These are phyloP conservation scores for Julus scanicus DNA, from an alignment of 2,888 invertebrate species.

Conservation along the genomic window DNA sequence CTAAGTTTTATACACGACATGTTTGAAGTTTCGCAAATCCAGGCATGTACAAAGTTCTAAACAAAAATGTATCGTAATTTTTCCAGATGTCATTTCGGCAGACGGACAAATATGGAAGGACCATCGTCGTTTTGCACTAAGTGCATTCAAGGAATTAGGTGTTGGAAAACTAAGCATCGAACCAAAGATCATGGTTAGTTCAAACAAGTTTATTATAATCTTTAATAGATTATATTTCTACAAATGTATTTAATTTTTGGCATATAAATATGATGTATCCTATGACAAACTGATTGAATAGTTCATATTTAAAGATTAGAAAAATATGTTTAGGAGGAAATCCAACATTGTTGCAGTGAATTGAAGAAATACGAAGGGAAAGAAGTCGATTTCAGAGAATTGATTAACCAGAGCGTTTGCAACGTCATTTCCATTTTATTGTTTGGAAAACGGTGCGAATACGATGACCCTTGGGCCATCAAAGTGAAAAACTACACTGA, in stretches of 20 bases:
- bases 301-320: too few species aligned
- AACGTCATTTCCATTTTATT: conserved; percentile 44
- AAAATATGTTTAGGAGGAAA: conserved; percentile 54
- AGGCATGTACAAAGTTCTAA: too few species aligned
- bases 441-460: conserved; percentile 49
- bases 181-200: conserved; percentile 46
- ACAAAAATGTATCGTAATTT: neutral
- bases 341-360: conserved; percentile 38
- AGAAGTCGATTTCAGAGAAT: neutral
- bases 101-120: conserved; percentile 50
- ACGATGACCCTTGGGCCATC: conserved; percentile 47
- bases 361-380: neutral
- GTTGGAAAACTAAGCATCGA: conserved; percentile 51
- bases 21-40: conserved; percentile 34
- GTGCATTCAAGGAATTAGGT: conserved; percentile 31
- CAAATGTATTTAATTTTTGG: too few species aligned
- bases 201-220: too few species aligned
- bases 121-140: conserved; percentile 51
- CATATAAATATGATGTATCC: too few species aligned
- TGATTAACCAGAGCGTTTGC: neutral
- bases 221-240: too few species aligned
- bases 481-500: neutral
- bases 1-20: too few species aligned
- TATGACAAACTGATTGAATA: too few species aligned
- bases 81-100: neutral